Base-by-base conservation (phyloP, 2,113 vertebrate species). In the Xenopus tropicalis region DNA sequence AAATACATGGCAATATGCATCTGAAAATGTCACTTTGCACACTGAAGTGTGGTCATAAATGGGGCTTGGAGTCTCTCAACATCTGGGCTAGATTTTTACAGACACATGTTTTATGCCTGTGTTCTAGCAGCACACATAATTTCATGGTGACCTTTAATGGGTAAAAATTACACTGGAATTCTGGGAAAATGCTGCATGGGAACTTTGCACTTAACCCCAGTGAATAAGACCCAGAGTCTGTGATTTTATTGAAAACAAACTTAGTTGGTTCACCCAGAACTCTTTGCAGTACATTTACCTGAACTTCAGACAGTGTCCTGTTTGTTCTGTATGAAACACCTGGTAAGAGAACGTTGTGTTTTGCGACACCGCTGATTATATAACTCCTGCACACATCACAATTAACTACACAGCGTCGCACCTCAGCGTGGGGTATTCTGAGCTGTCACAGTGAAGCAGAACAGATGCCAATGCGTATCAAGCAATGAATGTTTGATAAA, bases 401-500 rank as follows among this genome's bases (percentile, higher is more conserved):
- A 59, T 73, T 73, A 66, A 11, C 13, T 44, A 20, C 54, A 23
- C 63, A 73, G 63, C 46, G 14, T 37, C 62, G 19, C 24, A 59
- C 52, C 25, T 17, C 21, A 43, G 63, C 37, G 46, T 48, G 51
- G 29, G 62, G 70, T 63, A 71, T 54, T 63, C 63, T 46, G 70
- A 52, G 70, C 70, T 71, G 70, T 71, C 70, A 63, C 70, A 56
- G 29, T 72, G 63, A 46, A 59, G 29, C 11, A 20, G 71, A 73
- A 73, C 71, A 66, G 63, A 58, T 73, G 62, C 66, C 54, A 66
- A 51, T 58, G 57, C 25, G 24, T 59, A 56, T 43, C 14, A 19
- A 72, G 62, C 25, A 73, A 66, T 73, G 48, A 66, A 66, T 46
- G 63, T 48, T 66, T 66, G 71, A 73, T 73, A 66, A 72, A 16